phyloP scores from a whole-genome alignment of 2,797 vertebrate species.

The Salmo trutta region DNA sequence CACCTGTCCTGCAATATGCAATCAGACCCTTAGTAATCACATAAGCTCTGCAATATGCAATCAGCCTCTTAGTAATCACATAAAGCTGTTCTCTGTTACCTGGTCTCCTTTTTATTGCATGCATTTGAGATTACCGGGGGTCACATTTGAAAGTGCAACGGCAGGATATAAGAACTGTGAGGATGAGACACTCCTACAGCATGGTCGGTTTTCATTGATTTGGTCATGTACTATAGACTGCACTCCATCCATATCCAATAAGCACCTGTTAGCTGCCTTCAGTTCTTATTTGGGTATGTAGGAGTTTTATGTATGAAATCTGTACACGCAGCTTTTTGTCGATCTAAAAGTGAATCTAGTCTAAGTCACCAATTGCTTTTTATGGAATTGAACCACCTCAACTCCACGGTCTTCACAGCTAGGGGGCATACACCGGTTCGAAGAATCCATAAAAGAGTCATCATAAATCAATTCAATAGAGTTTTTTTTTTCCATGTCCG shows the following conservation, averaged over 20 bases:
- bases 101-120: constrained; percentile 28
- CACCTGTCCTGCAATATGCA: constrained; percentile 52
- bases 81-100: constrained; percentile 40
- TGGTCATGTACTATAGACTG: no score
- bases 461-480: constrained; percentile 62
- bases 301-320: not conserved
- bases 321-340: not conserved
- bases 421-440: constrained; percentile 8
- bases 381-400: not conserved
- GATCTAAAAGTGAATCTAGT: not conserved
- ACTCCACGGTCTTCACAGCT: constrained; percentile 14
- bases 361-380: not conserved
- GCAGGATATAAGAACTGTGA: not conserved
- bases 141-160: constrained; percentile 29
- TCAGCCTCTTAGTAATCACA: constrained; percentile 28
- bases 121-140: constrained; percentile 43
- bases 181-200: constrained; percentile 17
- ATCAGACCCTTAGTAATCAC: constrained; percentile 30
- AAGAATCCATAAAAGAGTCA: constrained; percentile 24
- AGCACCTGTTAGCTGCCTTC: no score
- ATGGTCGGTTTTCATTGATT: no score
- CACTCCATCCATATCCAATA: no score
- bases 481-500: constrained; percentile 41
- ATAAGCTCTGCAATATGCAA: constrained; percentile 52
- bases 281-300: not conserved